Percentiles rank a stretch among this genome's conserved stretches.
Conservation (phyloP, 1,140 invertebrate genomes). For the Artemia franciscana region DNA sequence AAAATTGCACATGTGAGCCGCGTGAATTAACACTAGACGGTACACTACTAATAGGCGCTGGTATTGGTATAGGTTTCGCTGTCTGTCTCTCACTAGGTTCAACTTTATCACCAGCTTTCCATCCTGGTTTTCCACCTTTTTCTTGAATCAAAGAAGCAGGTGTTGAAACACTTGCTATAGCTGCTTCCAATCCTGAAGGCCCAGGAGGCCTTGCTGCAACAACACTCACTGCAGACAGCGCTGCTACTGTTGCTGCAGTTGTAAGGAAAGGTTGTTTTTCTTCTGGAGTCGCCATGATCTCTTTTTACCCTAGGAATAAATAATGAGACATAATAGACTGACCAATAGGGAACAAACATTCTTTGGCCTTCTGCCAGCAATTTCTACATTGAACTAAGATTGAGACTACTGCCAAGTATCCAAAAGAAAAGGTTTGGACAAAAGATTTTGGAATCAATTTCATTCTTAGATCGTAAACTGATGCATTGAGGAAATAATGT, state of each 20-base stretch:
- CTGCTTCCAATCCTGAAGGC: not conserved
- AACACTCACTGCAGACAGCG: not conserved
- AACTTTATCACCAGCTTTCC: not conserved
- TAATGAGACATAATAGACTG: not conserved
- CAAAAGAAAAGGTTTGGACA: too few relatives aligned
- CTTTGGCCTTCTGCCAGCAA: not conserved
- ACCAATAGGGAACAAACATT: not conserved
- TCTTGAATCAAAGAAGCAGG: not conserved
- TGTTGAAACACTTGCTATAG: not conserved
- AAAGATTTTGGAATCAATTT: too few relatives aligned
- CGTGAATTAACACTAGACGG: not conserved
- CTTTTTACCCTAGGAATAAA: not conserved
- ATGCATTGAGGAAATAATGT: too few relatives aligned
- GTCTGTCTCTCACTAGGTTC: not conserved
- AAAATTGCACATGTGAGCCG: not conserved
- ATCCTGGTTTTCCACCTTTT: not conserved
- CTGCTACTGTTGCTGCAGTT: not conserved
- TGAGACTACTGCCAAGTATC: too few relatives aligned
- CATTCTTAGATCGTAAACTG: too few relatives aligned
- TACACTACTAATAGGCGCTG: not conserved
- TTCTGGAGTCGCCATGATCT: not conserved
- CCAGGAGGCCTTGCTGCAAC: not conserved
- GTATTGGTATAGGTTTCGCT: not conserved
- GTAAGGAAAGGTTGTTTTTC: not conserved
- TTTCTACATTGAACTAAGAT: too few relatives aligned